phyloP scores from a whole-genome alignment of 2,797 vertebrate species.

The Fistularia tabacaria region DNA sequence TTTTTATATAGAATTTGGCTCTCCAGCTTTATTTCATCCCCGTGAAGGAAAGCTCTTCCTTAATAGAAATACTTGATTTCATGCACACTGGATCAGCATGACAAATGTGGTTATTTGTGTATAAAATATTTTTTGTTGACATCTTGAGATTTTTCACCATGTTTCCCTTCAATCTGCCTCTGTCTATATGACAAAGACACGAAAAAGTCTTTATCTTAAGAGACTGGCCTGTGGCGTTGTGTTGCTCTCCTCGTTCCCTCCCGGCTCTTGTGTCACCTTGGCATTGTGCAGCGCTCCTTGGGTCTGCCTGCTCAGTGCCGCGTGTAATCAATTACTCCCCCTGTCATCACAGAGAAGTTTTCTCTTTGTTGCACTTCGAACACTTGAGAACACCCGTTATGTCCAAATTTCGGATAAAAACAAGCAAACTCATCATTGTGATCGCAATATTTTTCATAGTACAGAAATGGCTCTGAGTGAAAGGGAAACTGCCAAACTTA shows the following conservation, averaged over 20 bases:
- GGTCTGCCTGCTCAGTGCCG: conserved; percentile 57
- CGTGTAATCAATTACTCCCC: conserved; percentile 71
- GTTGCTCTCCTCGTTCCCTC: conserved; percentile 37
- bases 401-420: too few relatives aligned
- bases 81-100: background rate
- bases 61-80: background rate
- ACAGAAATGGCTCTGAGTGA: too few relatives aligned
- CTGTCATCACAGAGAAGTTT: conserved; percentile 54
- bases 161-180: too few relatives aligned
- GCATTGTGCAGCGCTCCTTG: conserved; percentile 20
- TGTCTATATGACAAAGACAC: too few relatives aligned
- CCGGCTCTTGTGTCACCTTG: conserved; percentile 48
- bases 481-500: too few relatives aligned
- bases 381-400: conserved; percentile 24
- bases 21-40: background rate
- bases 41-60: background rate
- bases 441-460: too few relatives aligned
- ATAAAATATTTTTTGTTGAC: too few relatives aligned
- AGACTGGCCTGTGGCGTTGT: conserved; percentile 1
- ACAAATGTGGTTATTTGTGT: too few relatives aligned
- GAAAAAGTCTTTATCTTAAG: too few relatives aligned
- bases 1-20: background rate
- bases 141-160: too few relatives aligned
- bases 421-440: too few relatives aligned
- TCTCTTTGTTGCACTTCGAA: conserved; percentile 59